These are phyloP conservation scores for Theocolax elegans DNA, from an alignment of 1,140 invertebrate species.

Conservation along the genomic window DNA sequence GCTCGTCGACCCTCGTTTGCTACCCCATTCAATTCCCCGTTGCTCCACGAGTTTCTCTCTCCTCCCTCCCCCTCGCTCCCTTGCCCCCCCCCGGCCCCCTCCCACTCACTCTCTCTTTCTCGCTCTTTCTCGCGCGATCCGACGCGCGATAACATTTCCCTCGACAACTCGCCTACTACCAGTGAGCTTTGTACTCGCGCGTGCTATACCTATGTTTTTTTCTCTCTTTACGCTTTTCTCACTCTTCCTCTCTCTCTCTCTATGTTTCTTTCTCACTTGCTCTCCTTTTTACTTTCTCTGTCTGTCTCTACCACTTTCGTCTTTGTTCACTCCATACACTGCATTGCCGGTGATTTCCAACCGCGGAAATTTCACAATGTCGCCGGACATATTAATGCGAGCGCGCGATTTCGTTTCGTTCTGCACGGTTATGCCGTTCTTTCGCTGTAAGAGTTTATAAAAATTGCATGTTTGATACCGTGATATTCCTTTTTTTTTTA, in stretches of 20 bases:
- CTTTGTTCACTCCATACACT: too few relatives aligned
- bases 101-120: not conserved
- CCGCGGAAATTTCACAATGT: conserved; percentile 33
- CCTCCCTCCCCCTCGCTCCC: conserved; percentile 42
- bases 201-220: too few relatives aligned
- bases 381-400: conserved; percentile 8
- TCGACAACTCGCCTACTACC: conserved; percentile 63
- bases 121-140: conserved; percentile 45
- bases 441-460: too few relatives aligned
- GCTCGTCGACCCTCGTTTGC: conserved; percentile 53
- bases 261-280: conserved; percentile 1
- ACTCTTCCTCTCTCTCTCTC: not conserved
- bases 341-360: conserved; percentile 18
- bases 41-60: conserved; percentile 56
- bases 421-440: too few relatives aligned
- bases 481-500: too few relatives aligned
- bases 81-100: not conserved
- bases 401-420: conserved; percentile 1
- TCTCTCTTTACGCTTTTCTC: too few relatives aligned
- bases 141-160: conserved; percentile 64
- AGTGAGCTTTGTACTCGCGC: conserved; percentile 52
- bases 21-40: conserved; percentile 62
- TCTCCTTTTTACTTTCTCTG: not conserved
- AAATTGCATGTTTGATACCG: too few relatives aligned
- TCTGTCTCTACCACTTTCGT: too few relatives aligned